Evolutionary conservation across 2,113 vertebrate genomes (phyloP).

Genomic region (Scomber japonicus): DNA sequence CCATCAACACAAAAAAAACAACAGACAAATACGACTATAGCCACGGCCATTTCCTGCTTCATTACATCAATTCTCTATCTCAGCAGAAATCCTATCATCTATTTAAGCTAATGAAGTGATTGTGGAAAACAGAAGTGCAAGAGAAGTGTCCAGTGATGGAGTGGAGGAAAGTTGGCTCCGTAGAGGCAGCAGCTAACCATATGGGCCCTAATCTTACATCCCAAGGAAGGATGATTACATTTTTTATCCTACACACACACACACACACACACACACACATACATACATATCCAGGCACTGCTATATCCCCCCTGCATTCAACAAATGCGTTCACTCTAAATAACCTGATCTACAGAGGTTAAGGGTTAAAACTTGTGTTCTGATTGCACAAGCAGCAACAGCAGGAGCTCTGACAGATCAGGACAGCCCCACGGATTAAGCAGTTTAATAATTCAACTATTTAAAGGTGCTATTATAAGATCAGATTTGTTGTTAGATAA

Average conservation of each 20-base stretch:
- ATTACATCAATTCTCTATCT: constrained; percentile 48
- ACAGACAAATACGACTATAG: constrained; percentile 25
- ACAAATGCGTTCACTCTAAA: constrained; percentile 20
- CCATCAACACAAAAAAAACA: constrained; percentile 9
- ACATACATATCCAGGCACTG: constrained; percentile 7
- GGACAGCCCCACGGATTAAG: constrained; percentile 55
- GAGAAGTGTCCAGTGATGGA: constrained; percentile 37
- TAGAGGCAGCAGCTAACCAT: constrained; percentile 39
- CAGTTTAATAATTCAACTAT: constrained; percentile 65
- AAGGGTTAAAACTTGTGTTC: constrained; percentile 59
- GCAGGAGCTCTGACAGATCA: constrained; percentile 53
- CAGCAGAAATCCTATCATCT: constrained; percentile 62
- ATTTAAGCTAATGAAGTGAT: constrained; percentile 62
- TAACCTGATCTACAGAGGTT: constrained; percentile 23
- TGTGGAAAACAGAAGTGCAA: constrained; percentile 42
- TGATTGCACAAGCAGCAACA: constrained; percentile 48
- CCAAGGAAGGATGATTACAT: constrained; percentile 65
- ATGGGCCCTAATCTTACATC: constrained; percentile 63
- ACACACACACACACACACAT: neutral
- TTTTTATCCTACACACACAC: constrained; percentile 52
- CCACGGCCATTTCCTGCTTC: constrained; percentile 32
- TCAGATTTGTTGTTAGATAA: constrained; percentile 58
- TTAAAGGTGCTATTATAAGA: constrained; percentile 52
- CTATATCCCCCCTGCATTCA: constrained; percentile 19
- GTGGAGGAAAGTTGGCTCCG: constrained; percentile 17